A percentile compares a stretch with the other conserved stretches of the same genome.
Evolutionary conservation across 2,113 vertebrate genomes (phyloP).

Genomic region (Muntiacus muntjak): DNA sequence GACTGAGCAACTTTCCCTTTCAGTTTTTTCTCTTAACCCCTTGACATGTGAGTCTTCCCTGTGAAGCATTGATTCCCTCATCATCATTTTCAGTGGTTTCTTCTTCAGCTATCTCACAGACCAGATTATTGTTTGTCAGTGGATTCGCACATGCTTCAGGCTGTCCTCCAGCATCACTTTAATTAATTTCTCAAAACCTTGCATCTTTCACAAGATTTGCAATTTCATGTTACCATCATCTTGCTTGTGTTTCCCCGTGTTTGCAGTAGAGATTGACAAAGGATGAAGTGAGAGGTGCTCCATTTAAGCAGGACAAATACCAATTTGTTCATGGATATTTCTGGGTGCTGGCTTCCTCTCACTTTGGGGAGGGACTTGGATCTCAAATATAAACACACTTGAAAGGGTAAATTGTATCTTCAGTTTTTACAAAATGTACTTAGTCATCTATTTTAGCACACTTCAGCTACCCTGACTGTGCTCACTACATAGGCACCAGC

Average conservation of each 20-base stretch:
- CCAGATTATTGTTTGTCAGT: background rate
- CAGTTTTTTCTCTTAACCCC: background rate
- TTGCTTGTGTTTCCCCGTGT: background rate
- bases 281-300: background rate
- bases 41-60: background rate
- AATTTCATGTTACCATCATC: background rate
- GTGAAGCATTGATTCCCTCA: background rate
- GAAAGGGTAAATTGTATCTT: background rate
- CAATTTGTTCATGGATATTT: background rate
- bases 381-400: background rate
- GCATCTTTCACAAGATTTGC: background rate
- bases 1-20: background rate
- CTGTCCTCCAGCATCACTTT: background rate
- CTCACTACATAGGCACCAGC: fast-evolving
- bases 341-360: background rate
- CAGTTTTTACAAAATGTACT: background rate
- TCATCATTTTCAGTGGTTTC: background rate
- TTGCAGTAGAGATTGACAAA: background rate
- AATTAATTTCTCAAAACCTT: constrained; percentile 15
- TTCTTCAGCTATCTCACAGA: background rate
- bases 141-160: background rate
- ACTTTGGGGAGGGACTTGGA: background rate
- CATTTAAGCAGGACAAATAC: background rate
- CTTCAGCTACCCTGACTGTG: background rate
- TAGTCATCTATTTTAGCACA: background rate